Evolutionary conservation across 2,888 invertebrate genomes (phyloP).

Genomic region (Drosophila hawaiiensis): DNA sequence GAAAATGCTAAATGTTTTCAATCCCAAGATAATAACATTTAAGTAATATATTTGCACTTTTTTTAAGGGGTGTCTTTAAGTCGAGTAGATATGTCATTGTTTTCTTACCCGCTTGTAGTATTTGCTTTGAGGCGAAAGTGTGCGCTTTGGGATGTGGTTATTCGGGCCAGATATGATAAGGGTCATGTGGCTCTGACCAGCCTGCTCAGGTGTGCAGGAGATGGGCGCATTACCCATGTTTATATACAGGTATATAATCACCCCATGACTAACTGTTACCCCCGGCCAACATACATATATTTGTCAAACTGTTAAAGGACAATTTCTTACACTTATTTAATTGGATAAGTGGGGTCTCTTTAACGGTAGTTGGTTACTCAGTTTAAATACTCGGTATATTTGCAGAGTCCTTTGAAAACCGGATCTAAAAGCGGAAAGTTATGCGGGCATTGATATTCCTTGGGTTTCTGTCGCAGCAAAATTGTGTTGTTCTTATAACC

Average conservation of each 20-base stretch:
- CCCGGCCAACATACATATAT: conserved; percentile 5
- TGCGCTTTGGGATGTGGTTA: conserved; percentile 68
- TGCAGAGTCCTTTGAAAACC: conserved; percentile 34
- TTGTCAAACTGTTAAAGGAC: conserved; percentile 28
- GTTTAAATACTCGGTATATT: conserved; percentile 16
- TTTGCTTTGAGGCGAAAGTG: conserved; percentile 72
- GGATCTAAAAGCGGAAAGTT: conserved; percentile 26
- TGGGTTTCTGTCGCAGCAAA: background rate
- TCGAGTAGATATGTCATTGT: background rate
- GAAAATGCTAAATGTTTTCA: background rate
- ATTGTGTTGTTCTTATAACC: accelerated
- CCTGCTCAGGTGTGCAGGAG: conserved; percentile 23
- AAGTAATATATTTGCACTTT: background rate
- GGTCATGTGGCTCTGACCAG: conserved; percentile 62
- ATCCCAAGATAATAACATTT: background rate
- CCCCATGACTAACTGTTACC: conserved; percentile 11
- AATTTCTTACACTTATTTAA: conserved; percentile 8
- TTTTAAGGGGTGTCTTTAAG: conserved; percentile 17
- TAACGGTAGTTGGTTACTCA: background rate
- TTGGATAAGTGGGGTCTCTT: conserved; percentile 17
- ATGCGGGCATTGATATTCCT: conserved; percentile 33
- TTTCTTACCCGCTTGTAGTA: conserved; percentile 24
- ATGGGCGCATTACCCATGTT: conserved; percentile 4
- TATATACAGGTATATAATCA: conserved; percentile 26
- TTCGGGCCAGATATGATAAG: conserved; percentile 67